A percentile compares a stretch with the other conserved stretches of the same genome.
These are phyloP conservation scores for Pipra filicauda DNA, from an alignment of 2,113 vertebrate species.

Conservation along the genomic window DNA sequence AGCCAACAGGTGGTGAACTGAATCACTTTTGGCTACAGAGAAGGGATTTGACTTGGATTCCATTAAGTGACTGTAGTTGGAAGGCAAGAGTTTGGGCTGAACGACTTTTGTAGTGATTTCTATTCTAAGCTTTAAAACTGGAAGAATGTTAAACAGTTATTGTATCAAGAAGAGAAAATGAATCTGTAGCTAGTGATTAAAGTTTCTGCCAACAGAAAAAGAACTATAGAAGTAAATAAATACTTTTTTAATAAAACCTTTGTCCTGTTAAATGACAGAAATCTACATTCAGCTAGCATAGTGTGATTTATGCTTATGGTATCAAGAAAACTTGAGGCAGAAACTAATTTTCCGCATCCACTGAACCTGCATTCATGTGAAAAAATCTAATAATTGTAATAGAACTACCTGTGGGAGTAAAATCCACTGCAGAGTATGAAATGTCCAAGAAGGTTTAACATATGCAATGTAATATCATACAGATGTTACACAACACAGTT, in stretches of 20 bases:
- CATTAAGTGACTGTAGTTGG: background rate
- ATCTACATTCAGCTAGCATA: background rate
- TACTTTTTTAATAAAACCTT: background rate
- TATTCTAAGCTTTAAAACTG: constrained; percentile 14
- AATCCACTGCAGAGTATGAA: background rate
- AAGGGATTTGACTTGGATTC: background rate
- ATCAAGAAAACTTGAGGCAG: constrained; percentile 32
- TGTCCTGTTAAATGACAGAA: constrained; percentile 9
- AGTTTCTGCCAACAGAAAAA: background rate
- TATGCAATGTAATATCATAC: background rate
- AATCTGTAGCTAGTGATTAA: constrained; percentile 29
- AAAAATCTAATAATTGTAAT: constrained; percentile 34
- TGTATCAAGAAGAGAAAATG: constrained; percentile 18
- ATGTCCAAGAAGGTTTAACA: background rate
- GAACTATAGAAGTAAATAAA: background rate
- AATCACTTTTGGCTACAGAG: background rate
- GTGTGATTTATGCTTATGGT: background rate
- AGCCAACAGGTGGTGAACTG: background rate
- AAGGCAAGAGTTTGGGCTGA: background rate
- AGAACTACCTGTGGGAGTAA: constrained; percentile 9
- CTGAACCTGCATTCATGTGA: constrained; percentile 34
- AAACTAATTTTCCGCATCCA: constrained; percentile 21
- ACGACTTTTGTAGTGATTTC: background rate
- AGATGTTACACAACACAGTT: background rate
- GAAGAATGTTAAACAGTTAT: background rate